Evolutionary conservation across 2,888 invertebrate genomes (phyloP), one percentile per base, ranked within the genome.

Genomic region (Mechanitis messenoides): DNA sequence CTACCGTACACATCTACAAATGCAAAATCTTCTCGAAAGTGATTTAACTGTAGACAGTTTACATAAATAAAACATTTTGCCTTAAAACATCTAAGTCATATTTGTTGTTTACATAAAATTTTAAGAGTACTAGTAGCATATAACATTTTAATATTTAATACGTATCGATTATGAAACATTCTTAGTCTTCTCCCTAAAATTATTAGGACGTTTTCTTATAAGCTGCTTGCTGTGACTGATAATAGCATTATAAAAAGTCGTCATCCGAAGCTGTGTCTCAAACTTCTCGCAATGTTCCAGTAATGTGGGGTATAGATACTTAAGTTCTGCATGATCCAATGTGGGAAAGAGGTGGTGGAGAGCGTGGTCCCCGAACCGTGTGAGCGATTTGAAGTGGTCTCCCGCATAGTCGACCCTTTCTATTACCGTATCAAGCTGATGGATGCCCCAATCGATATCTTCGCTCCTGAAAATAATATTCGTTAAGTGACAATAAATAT

Each of bases 311-410:
- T 93, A 92, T 3, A 96, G 84, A 57, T 93, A 91, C 7, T 92
- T 91, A 12, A 96, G 80, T 62, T 93, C 91, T 0, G 92, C 93
- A 72, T 96, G 96, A 77, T 96, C 96, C 45, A 96, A 72, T 0
- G 95, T 94, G 0, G 96, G 96, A 71, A 96, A 94, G 31, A 96
- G 84, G 80, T 96, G 96, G 78, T 96, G 96, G 2, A 96, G 83
- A 0, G 91, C 91, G 75, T 96, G 96, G 63, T 94, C 93, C 0
- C 96, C 96, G 72, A 95, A 96, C 64, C 93, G 91, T 0, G 94
- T 94, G 59, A 96, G 78, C 0, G 92, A 92, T 65, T 94, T 83
- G 75, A 94, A 93, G 65, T 92, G 91, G 53, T 92, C 76, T 12
- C 93, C 92, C 9, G 92, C 92, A 63, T 93, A 87, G 66, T 95